phyloP scores from a whole-genome alignment of 2,113 vertebrate genomes.

The Lagenorhynchus albirostris region DNA sequence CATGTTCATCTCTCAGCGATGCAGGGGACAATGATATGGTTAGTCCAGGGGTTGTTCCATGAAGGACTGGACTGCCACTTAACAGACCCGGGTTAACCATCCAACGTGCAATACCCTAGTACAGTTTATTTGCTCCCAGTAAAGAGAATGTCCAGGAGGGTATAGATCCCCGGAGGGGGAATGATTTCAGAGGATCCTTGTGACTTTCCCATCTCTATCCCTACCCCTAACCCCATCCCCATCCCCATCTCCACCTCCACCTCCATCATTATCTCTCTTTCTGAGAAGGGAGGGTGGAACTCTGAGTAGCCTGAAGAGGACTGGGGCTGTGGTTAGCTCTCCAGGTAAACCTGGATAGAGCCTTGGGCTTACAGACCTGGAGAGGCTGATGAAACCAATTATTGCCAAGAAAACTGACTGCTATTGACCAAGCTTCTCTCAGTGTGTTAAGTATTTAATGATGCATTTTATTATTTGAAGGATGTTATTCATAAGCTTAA shows the following conservation, averaged over 20 bases:
- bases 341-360: neutral
- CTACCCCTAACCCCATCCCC: no score
- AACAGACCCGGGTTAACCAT: neutral
- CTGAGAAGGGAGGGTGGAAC: neutral
- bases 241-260: neutral
- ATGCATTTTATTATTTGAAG: neutral
- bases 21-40: neutral
- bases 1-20: neutral
- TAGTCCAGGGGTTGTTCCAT: neutral
- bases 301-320: neutral
- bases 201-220: neutral
- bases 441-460: neutral
- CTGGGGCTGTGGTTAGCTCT: neutral
- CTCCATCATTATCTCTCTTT: neutral
- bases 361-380: neutral
- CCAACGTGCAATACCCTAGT: no score
- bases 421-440: neutral
- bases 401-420: neutral
- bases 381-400: neutral
- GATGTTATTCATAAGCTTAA: constrained; percentile 17
- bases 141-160: neutral
- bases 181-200: neutral
- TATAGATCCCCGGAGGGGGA: neutral
- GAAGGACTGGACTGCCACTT: neutral
- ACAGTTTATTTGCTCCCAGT: neutral